A percentile compares a stretch with the other conserved stretches of the same genome.
phyloP scores from a whole-genome alignment of 2,888 invertebrate genomes.

The Molanna angustata region DNA sequence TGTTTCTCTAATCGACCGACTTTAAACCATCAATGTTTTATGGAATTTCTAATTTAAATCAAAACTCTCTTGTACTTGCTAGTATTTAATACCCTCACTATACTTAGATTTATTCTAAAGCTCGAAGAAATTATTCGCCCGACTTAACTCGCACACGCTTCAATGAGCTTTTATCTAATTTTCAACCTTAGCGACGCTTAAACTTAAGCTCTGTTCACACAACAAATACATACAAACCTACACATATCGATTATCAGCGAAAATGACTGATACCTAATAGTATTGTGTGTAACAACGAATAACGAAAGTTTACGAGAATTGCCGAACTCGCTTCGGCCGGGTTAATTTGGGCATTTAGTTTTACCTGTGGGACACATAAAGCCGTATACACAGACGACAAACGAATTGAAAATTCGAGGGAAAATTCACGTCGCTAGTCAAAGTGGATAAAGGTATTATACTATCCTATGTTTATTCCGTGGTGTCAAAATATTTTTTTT shows the following conservation, averaged over 20 bases:
- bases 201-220: slow-evolving; percentile 15
- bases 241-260: slow-evolving; percentile 11
- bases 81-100: too few relatives aligned
- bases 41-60: too few relatives aligned
- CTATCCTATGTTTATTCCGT: too few relatives aligned
- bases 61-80: too few relatives aligned
- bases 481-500: slow-evolving; percentile 3
- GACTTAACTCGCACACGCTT: slow-evolving; percentile 11
- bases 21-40: too few relatives aligned
- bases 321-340: slow-evolving; percentile 4
- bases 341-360: slow-evolving; percentile 30
- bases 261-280: slow-evolving; percentile 6
- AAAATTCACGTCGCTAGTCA: too few relatives aligned
- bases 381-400: background rate
- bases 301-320: slow-evolving; percentile 6
- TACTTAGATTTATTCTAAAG: background rate
- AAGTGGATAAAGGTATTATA: too few relatives aligned
- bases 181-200: slow-evolving; percentile 11
- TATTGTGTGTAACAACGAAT: too few relatives aligned
- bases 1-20: too few relatives aligned
- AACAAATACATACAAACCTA: background rate
- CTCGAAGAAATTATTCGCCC: slow-evolving; percentile 1
- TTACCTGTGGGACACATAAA: slow-evolving; percentile 30
- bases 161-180: slow-evolving; percentile 10
- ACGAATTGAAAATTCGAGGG: too few relatives aligned